Evolutionary conservation across 2,888 invertebrate species (phyloP), one percentile per base, ranked within the genome.

Genomic region (Serripes groenlandicus): DNA sequence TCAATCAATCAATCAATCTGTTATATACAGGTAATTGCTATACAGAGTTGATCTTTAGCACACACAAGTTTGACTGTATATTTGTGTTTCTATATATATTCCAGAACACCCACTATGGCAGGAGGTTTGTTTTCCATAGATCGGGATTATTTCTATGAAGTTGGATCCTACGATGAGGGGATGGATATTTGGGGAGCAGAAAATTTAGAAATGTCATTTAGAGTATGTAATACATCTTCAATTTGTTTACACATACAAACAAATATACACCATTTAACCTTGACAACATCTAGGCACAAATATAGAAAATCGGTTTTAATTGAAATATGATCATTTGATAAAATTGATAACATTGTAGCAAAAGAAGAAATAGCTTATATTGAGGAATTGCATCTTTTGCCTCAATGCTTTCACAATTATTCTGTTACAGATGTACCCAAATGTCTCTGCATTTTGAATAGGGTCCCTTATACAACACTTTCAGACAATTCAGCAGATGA

Each of bases 151-250:
- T 99, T 99, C 96, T 98, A 99, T 95, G 97, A 99, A 95, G 96
- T 99, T 85, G 99, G 99, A 74, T 97, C 99, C 75, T 99, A 99
- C 95, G 99, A 99, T 95, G 97, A 98, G 95, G 99, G 99, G 91
- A 99, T 99, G 99, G 98, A 99, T 95, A 99, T 99, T 92, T 99
- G 99, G 99, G 99, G 99, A 72, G 98, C 97, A 70, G 98, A 98
- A 95, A 98, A 98, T 95, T 96, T 98, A 66, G 98, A 98, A 95
- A 98, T 98, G 97, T 98, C 98, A 93, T 98, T 98, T 95, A 96
- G 98, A 96, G 98, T 98, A 96, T 96, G 96, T 92, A 42, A 42
- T 5, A 15, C 3, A 1, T 0, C 32, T 30, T 60, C 49, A 49
- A 21, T 49, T 2, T 3, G n/a, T n/a, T n/a, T n/a, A n/a, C n/a